Base-by-base conservation (phyloP, 2,113 vertebrate species). In the Eleginops maclovinus region DNA sequence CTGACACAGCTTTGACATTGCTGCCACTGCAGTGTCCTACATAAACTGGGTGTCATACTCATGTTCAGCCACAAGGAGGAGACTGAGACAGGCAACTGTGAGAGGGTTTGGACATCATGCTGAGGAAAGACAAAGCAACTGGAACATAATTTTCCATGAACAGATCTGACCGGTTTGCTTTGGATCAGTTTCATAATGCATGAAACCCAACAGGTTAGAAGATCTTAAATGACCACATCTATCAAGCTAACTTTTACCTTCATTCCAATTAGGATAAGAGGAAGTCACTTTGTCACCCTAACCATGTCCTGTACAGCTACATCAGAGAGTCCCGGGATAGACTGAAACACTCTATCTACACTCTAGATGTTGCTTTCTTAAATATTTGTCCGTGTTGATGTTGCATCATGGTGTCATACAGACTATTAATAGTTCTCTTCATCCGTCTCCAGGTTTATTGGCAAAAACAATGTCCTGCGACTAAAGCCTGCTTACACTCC, bases 401-500 rank as follows among this genome's bases (percentile, higher is more conserved):
- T 8, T 36, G 31, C 5, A 36, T 36, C 31, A 36, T 36, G 31
- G 31, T 36, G 31, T 7, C 31, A 22, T 13, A n/a, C 13, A 68
- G 14, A 58, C 69, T 75, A 72, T 71, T 36, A 64, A 65, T 65
- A 72, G 61, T 43, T 63, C 40, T 70, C n/a, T 46, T 69, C 40
- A 40, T 63, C 66, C 50, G 41, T 64, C 40, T 69, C 17, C 68
- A 7, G 10, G 17, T 72, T 50, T 28, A 63, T 16, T 16, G 6
- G 54, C 53, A 46, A 56, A 78, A 71, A 68, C 12, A 41, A 55
- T 50, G 19, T 54, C 63, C 61, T 60, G 31, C 41, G 40, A 26
- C 10, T 40, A 55, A 79, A 73, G 43, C 49, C 44, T 2, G 68
- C 96, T 96, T 91, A 97, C 96, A 97, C 85, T 96, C 93, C 93